Percentiles rank a stretch among this genome's conserved stretches.
phyloP scores from a whole-genome alignment of 1,140 invertebrate genomes.

The Hycleus cichorii region DNA sequence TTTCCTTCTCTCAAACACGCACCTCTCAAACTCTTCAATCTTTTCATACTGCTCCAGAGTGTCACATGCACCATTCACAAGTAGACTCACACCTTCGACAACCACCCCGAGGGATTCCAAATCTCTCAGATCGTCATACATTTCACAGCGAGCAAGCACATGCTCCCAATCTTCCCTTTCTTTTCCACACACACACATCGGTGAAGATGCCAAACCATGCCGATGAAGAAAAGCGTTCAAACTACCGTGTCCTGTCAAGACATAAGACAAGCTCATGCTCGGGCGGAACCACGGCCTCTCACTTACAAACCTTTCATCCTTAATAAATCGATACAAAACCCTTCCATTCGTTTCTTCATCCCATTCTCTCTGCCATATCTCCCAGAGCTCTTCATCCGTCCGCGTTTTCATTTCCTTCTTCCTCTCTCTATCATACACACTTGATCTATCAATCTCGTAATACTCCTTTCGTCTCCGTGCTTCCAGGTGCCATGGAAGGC shows the following conservation, averaged over 20 bases:
- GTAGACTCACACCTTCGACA: too few relatives aligned
- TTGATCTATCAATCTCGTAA: too few relatives aligned
- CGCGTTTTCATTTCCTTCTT: background rate
- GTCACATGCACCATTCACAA: too few relatives aligned
- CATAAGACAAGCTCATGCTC: background rate
- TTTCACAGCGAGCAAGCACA: too few relatives aligned
- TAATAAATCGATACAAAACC: background rate
- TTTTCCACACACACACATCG: background rate
- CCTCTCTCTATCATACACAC: background rate
- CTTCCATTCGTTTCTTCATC: background rate
- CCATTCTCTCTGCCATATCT: constrained; percentile 1
- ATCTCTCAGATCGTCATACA: too few relatives aligned
- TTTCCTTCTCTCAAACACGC: too few relatives aligned
- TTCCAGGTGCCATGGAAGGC: constrained; percentile 19
- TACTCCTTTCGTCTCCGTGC: background rate
- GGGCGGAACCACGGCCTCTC: background rate
- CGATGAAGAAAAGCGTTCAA: background rate
- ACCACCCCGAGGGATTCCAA: too few relatives aligned
- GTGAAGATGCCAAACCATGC: background rate
- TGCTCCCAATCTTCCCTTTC: background rate
- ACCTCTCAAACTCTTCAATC: too few relatives aligned
- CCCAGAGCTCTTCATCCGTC: background rate
- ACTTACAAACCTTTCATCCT: background rate
- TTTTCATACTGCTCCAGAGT: too few relatives aligned
- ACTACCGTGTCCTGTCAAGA: background rate